phyloP scores from a whole-genome alignment of 1,140 invertebrate genomes.

The Pinna nobilis region DNA sequence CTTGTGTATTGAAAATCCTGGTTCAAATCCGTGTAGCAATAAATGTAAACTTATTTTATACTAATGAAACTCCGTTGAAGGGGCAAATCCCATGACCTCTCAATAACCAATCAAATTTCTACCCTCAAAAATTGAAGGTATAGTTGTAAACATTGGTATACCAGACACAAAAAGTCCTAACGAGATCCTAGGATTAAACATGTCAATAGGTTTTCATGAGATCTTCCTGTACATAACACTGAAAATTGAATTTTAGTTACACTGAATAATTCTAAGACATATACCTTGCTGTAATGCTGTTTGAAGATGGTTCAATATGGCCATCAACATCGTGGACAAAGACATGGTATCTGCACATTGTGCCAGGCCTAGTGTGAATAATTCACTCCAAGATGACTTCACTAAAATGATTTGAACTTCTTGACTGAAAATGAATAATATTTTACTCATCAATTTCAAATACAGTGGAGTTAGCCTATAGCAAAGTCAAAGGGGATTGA shows the following conservation, averaged over 20 bases:
- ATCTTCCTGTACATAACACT: not conserved
- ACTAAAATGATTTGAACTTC: conserved; percentile 90
- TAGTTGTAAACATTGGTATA: too few relatives aligned
- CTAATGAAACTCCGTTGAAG: too few relatives aligned
- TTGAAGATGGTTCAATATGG: conserved; percentile 83
- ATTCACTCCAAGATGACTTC: conserved; percentile 92
- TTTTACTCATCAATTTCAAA: too few relatives aligned
- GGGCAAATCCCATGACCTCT: too few relatives aligned
- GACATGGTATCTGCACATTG: conserved; percentile 90
- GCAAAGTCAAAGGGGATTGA: not conserved
- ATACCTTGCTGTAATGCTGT: conserved; percentile 75
- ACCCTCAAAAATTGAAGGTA: too few relatives aligned
- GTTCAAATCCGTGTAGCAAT: too few relatives aligned
- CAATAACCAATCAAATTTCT: too few relatives aligned
- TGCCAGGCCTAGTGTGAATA: conserved; percentile 93
- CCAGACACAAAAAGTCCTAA: too few relatives aligned
- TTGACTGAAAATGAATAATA: conserved; percentile 78
- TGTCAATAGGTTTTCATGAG: too few relatives aligned
- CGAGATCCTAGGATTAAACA: too few relatives aligned
- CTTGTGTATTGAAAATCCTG: too few relatives aligned
- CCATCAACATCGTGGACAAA: conserved; percentile 86
- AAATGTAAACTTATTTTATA: too few relatives aligned
- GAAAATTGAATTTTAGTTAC: not conserved
- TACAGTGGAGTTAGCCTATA: not conserved
- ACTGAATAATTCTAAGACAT: not conserved